These are phyloP conservation scores for Perca schrenkii DNA, from an alignment of 2,113 vertebrate species.

Conservation along the genomic window DNA sequence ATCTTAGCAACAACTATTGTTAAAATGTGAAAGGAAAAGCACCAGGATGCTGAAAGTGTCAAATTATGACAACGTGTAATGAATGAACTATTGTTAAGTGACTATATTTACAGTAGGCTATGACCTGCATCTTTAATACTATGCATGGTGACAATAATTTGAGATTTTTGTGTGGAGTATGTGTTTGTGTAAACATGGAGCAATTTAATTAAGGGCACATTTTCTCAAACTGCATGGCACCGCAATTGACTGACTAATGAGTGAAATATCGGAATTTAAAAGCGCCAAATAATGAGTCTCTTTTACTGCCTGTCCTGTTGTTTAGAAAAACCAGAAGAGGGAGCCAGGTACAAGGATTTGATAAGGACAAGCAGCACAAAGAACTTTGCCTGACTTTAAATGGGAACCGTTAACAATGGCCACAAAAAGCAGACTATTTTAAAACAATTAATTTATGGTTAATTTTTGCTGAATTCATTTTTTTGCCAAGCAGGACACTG, in stretches of 20 bases:
- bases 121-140: background rate
- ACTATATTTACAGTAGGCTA: background rate
- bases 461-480: background rate
- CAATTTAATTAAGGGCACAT: background rate
- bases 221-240: background rate
- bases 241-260: background rate
- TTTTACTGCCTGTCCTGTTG: constrained; percentile 14
- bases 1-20: background rate
- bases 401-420: constrained; percentile 22
- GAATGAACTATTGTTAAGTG: background rate
- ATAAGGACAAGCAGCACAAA: constrained; percentile 35
- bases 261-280: background rate
- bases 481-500: background rate
- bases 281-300: background rate
- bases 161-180: rapidly evolving
- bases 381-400: constrained; percentile 6
- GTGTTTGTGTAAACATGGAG: background rate
- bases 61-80: background rate
- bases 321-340: constrained; percentile 79
- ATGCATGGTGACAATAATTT: background rate
- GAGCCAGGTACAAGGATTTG: constrained; percentile 80
- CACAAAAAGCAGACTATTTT: background rate
- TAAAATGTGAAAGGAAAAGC: background rate
- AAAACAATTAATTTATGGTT: background rate
- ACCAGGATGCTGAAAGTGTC: background rate